A percentile compares a stretch with the other conserved stretches of the same genome.
Conservation (phyloP, 1,140 invertebrate genomes). For the Brachionus rotundiformis region DNA sequence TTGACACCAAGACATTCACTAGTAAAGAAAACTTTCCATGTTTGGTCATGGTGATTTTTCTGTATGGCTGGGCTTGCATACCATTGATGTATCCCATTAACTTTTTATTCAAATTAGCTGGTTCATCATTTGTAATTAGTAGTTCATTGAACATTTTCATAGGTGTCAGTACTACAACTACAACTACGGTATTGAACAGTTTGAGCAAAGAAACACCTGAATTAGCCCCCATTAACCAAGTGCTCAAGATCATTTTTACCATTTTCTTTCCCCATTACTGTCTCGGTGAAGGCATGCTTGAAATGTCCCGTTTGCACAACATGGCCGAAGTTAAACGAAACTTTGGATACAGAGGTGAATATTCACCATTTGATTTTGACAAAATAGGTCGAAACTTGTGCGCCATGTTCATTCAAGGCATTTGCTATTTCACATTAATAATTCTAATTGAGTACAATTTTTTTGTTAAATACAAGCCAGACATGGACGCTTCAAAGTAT, state of each 20-base stretch:
- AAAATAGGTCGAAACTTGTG: conserved; percentile 69
- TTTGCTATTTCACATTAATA: conserved; percentile 67
- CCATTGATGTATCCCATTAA: conserved; percentile 66
- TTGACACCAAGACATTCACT: conserved; percentile 54
- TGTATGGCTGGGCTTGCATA: conserved; percentile 62
- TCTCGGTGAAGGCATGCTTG: conserved; percentile 70
- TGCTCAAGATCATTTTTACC: conserved; percentile 71
- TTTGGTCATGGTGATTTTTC: conserved; percentile 52
- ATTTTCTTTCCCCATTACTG: conserved; percentile 73
- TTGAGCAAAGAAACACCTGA: conserved; percentile 26
- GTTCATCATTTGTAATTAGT: conserved; percentile 71
- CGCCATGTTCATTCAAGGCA: conserved; percentile 65
- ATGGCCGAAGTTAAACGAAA: conserved; percentile 27
- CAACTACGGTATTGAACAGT: conserved; percentile 64
- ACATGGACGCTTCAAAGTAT: conserved; percentile 39
- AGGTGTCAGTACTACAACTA: conserved; percentile 67
- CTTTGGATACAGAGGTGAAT: conserved; percentile 19
- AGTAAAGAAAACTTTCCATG: conserved; percentile 64
- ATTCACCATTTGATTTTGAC: conserved; percentile 65
- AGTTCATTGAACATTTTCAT: conserved; percentile 70
- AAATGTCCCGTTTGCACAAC: conserved; percentile 59
- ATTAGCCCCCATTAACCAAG: conserved; percentile 57
- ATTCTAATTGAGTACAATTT: conserved; percentile 68
- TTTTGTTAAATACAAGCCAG: conserved; percentile 55
- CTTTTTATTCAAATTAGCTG: conserved; percentile 68